Conservation (phyloP, 2,113 vertebrate genomes). For the Kobus ellipsiprymnus region DNA sequence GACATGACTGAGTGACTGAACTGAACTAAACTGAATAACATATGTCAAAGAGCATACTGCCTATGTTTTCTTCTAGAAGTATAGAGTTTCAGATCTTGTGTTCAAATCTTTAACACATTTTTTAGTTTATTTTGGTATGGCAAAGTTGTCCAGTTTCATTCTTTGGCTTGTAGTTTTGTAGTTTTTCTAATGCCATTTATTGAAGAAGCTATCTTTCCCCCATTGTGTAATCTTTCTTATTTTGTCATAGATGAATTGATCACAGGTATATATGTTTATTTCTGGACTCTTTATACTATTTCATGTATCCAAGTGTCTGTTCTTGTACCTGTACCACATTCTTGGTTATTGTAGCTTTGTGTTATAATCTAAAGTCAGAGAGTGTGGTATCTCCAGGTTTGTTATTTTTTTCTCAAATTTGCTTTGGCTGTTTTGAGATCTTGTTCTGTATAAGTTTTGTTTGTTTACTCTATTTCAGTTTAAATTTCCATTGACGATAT, state of each 20-base stretch:
- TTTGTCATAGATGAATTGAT: not conserved
- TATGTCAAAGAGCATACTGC: not conserved
- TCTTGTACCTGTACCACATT: not conserved
- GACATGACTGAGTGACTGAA: not conserved
- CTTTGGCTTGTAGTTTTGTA: not conserved
- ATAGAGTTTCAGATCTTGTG: not conserved
- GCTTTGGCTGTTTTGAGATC: not conserved
- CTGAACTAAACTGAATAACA: not conserved
- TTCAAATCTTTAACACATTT: not conserved
- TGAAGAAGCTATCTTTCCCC: not conserved
- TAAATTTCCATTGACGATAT: not conserved
- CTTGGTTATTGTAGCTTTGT: not conserved
- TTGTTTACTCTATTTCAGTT: not conserved
- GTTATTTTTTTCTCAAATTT: not conserved
- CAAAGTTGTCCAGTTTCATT: not conserved
- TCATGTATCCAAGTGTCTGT: not conserved
- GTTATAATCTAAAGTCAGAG: not conserved
- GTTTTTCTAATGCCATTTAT: not conserved
- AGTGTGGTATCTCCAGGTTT: not conserved
- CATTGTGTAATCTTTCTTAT: not conserved
- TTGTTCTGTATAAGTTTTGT: not conserved
- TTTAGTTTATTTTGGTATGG: not conserved
- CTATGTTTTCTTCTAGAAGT: not conserved
- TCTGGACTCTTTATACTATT: not conserved
- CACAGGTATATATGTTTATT: not conserved